Base-by-base conservation (phyloP, 2,113 vertebrate species). In the Diphyllodes magnificus region DNA sequence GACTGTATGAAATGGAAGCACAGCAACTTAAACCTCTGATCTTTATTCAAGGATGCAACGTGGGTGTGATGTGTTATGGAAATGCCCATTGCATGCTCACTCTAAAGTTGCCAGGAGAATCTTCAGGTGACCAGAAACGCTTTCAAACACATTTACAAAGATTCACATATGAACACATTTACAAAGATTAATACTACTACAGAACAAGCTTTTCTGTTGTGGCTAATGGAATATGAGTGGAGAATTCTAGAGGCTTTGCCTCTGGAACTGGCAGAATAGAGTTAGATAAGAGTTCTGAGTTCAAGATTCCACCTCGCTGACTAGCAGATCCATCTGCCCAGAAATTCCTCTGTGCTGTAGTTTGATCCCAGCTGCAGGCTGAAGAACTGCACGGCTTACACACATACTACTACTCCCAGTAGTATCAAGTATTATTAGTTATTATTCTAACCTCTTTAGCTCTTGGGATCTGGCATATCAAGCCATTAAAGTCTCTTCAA, bases 71-170 rank as follows among this genome's bases (percentile, higher is more conserved):
- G 6, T 51, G 27, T 51, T 78, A 19, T 6, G 75, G 42, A 71
- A 86, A 90, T 19, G 13, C 50, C 30, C 42, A 15, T 9, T 0
- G 0, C 49, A 13, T 35, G 10, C 20, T 53, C 1, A 0, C 37
- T 85, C 35, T 13, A 12, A 50, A 76, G 35, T 66, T 69, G 33
- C n/a, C 24, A 14, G 11, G 20, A 18, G 24, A 81, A 64, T 53
- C 54, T 82, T 50, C 69, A 60, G 44, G n/a, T 87, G 57, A 94
- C 75, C 20, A 79, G 31, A 92, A 71, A 31, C 76, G 49, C 31
- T 85, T 87, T 82, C 76, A 87, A 93, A 76, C 44, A 49, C 35
- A 30, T 65, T 50, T 28, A 54, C 3, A 3, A 42, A 27, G 31
- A 64, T 44, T 72, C 23, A 49, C 49, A 25, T 39, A 65, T 9